These are phyloP conservation scores for Rhingia rostrata DNA, from an alignment of 2,888 invertebrate genomes.

Conservation along the genomic window DNA sequence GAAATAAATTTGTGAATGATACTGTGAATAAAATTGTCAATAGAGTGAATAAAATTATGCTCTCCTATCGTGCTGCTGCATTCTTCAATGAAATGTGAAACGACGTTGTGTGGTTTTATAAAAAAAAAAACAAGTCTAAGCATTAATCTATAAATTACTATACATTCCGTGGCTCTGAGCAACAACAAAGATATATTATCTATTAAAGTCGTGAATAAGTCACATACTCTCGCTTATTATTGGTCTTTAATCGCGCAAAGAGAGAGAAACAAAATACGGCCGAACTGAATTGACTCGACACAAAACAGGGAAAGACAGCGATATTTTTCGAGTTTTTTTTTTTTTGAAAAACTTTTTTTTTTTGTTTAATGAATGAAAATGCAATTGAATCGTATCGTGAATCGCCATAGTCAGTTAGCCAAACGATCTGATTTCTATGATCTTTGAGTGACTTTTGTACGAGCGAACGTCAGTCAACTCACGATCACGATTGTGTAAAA, in stretches of 20 bases:
- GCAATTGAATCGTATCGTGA: slow-evolving; percentile 61
- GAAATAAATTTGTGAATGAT: slow-evolving; percentile 25
- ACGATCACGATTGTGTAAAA: slow-evolving; percentile 72
- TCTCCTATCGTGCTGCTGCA: slow-evolving; percentile 35
- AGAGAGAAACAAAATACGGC: slow-evolving; percentile 15
- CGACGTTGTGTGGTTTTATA: slow-evolving; percentile 49
- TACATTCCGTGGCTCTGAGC: slow-evolving; percentile 57
- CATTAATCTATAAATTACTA: slow-evolving; percentile 58
- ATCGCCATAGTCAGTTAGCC: slow-evolving; percentile 46
- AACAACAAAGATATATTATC: slow-evolving; percentile 57
- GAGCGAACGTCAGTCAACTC: slow-evolving; percentile 60
- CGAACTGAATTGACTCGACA: slow-evolving; percentile 21
- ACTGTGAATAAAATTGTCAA: too few species aligned
- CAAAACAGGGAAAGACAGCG: slow-evolving; percentile 55
- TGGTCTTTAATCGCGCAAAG: slow-evolving; percentile 51
- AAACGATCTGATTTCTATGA: slow-evolving; percentile 65
- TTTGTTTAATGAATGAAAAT: slow-evolving; percentile 67
- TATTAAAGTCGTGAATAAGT: slow-evolving; percentile 59
- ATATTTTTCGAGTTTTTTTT: slow-evolving; percentile 26
- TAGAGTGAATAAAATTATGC: slow-evolving; percentile 28
- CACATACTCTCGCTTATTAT: slow-evolving; percentile 56
- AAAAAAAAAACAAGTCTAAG: slow-evolving; percentile 36
- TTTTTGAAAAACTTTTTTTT: slow-evolving; percentile 10
- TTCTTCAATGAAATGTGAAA: slow-evolving; percentile 64
- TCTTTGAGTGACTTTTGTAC: slow-evolving; percentile 67